These are phyloP conservation scores for Ptilorrhoa leucosticta DNA, from an alignment of 2,113 vertebrate genomes.

Conservation along the genomic window DNA sequence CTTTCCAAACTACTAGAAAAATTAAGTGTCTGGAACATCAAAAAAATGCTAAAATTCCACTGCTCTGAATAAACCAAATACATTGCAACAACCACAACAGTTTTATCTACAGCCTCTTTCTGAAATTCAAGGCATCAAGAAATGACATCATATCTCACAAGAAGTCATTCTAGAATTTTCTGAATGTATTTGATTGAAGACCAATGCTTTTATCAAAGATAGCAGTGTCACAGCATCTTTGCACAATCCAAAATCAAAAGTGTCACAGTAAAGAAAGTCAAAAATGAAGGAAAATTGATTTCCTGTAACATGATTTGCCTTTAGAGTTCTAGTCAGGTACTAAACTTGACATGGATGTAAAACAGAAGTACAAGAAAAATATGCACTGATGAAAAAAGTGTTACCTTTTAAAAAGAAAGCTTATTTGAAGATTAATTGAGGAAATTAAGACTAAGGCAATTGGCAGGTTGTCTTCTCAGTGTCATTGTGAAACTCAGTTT, in stretches of 20 bases:
- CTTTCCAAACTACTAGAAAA: not conserved
- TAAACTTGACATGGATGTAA: not conserved
- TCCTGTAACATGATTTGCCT: not conserved
- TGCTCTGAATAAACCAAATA: not conserved
- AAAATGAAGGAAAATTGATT: not conserved
- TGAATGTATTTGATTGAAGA: not conserved
- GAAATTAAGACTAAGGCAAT: not conserved
- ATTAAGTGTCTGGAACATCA: not conserved
- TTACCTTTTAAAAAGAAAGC: not conserved
- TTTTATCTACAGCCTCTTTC: not conserved
- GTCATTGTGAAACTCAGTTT: not conserved
- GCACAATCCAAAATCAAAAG: not conserved
- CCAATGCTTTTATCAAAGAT: not conserved
- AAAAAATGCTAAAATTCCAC: not conserved
- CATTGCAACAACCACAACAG: accelerated
- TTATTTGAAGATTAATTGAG: not conserved
- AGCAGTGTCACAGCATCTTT: not conserved
- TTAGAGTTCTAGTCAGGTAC: not conserved
- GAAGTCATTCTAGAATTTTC: not conserved
- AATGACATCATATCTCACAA: not conserved
- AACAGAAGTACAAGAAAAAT: not conserved
- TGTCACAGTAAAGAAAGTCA: not conserved
- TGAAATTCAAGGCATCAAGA: not conserved
- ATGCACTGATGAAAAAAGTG: not conserved
- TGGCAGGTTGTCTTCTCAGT: not conserved